Evolutionary conservation across 1,140 invertebrate genomes (phyloP).

Genomic region (Episyrphus balteatus): DNA sequence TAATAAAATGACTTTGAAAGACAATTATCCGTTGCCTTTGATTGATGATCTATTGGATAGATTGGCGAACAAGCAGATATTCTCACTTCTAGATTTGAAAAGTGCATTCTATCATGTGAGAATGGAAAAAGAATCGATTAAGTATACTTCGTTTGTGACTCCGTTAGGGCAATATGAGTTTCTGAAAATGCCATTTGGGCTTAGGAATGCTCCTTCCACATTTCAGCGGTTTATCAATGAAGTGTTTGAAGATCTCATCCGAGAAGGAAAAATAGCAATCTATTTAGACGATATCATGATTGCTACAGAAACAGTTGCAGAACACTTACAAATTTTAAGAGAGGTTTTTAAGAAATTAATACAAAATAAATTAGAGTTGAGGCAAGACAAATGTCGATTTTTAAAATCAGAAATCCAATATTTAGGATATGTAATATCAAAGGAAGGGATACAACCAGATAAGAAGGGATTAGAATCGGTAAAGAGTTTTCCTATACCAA

Average conservation of each 20-base stretch:
- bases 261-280: constrained; percentile 3
- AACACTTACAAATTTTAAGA: constrained; percentile 2
- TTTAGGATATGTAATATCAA: constrained; percentile 15
- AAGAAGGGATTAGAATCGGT: constrained; percentile 15
- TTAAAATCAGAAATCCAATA: constrained; percentile 8
- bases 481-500: constrained; percentile 5
- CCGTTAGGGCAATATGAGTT: too few species aligned
- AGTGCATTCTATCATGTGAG: constrained; percentile 30
- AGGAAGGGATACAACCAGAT: constrained; percentile 17
- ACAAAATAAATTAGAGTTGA: not conserved
- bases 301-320: constrained; percentile 6
- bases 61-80: constrained; percentile 12
- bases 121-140: constrained; percentile 11
- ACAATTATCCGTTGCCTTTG: constrained; percentile 23
- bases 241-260: constrained; percentile 11
- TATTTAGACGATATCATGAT: constrained; percentile 20
- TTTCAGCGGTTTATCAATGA: too few species aligned
- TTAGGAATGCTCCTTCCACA: too few species aligned
- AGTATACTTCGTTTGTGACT: constrained; percentile 26
- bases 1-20: constrained; percentile 14
- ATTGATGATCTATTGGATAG: constrained; percentile 28
- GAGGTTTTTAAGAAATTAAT: constrained; percentile 10
- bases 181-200: too few species aligned
- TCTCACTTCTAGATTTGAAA: constrained; percentile 18
- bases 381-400: constrained; percentile 13